Conservation (phyloP, 2,888 invertebrate genomes). For the Philereme vetulata region DNA sequence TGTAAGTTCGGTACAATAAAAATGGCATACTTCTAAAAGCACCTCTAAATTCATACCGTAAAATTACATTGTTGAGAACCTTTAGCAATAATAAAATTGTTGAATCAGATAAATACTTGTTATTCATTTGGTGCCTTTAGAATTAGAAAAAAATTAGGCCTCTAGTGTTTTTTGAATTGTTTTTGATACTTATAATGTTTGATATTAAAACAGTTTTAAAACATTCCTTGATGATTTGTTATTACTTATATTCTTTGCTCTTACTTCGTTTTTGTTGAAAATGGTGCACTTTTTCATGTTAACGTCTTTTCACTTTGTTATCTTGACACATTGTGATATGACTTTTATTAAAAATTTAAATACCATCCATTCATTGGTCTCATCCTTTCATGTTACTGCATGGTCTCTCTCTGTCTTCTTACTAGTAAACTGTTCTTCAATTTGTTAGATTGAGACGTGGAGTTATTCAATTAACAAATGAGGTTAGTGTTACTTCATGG, state of each 20-base stretch:
- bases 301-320: constrained; percentile 37
- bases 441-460: too few relatives aligned
- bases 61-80: constrained; percentile 26
- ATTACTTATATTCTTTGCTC: too few relatives aligned
- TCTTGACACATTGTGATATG: constrained; percentile 39
- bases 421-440: too few relatives aligned
- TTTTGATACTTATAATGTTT: not conserved
- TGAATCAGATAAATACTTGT: constrained; percentile 21
- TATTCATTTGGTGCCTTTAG: constrained; percentile 25
- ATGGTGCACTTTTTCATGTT: constrained; percentile 7
- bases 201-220: not conserved
- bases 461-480: not conserved
- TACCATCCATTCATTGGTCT: constrained; percentile 20
- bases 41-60: constrained; percentile 25
- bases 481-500: not conserved
- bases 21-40: constrained; percentile 17
- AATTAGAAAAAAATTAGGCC: constrained; percentile 4
- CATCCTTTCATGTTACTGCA: not conserved
- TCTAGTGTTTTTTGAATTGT: constrained; percentile 1
- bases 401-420: not conserved
- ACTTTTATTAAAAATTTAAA: constrained; percentile 30
- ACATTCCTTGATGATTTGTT: not conserved
- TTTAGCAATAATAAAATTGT: constrained; percentile 29
- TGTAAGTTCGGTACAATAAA: constrained; percentile 23
- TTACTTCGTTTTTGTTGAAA: not conserved